Base-by-base conservation (phyloP, 2,113 vertebrate genomes). In the Hyaena hyaena region DNA sequence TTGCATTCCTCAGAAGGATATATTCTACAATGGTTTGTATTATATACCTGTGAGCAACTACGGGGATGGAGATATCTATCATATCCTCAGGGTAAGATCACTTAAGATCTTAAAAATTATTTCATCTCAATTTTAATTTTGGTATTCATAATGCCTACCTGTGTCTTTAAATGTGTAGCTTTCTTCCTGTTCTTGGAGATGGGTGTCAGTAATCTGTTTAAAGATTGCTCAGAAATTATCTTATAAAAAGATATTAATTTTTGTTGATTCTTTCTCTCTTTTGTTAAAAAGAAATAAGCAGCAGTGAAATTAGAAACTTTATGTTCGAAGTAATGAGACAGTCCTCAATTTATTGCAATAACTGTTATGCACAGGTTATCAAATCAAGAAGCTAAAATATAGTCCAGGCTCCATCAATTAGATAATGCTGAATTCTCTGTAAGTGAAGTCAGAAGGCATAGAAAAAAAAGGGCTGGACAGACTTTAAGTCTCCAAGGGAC, bases 11-110 rank as follows among this genome's bases (percentile, higher is more conserved):
- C 24, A 98, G 85, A 98, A 96, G 73, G 81, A 98, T 2, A 96
- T 98, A 10, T 99, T 99, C 97, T 98, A 93, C 80, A 97, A 98
- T 33, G 99, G 99, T 71, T 88, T 98, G 10, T 99, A 99, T 93
- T 99, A 99, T 39, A 79, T 79, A 43, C 97, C 98, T 79, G 97
- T 98, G 82, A 98, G 98, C 96, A 98, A 98, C 86, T 90, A 88
- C 65, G 50, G 10, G 23, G 99, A 99, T 86, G 98, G 98, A 0
- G 98, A 98, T 21, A 97, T 24, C 93, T 98, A 98, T 88, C 55
- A 35, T 3, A 80, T 98, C 96, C 65, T 99, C 68, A 98, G 0
- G 98, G 99, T 99, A 96, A 93, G 97, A 31, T 31, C 80, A 58
- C 45, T 89, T 43, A 79, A 77, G 1, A 31, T 33, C 63, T 85